A percentile compares a stretch with the other conserved stretches of the same genome.
Conservation (phyloP, 2,113 vertebrate genomes). For the Pluvialis apricaria region DNA sequence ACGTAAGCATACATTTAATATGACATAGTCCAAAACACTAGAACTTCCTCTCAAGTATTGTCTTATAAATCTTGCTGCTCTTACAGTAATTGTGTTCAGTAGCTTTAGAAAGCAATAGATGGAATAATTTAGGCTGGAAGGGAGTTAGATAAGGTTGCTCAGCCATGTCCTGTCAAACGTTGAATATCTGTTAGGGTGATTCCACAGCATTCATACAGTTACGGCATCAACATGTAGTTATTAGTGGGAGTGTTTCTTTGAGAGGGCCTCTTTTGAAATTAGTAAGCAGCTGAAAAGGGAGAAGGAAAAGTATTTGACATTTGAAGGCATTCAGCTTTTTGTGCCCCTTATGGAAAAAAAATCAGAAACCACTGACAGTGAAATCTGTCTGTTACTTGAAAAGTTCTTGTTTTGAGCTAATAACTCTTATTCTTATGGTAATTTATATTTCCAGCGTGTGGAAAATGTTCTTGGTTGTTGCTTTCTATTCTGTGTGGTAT, state of each 20-base stretch:
- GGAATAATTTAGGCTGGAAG: not conserved
- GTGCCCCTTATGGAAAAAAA: not conserved
- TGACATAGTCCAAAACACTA: not conserved
- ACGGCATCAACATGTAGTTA: not conserved
- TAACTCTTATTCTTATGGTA: not conserved
- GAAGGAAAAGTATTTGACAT: not conserved
- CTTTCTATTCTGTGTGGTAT: constrained; percentile 40
- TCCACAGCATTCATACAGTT: not conserved
- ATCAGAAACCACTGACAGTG: not conserved
- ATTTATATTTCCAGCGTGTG: not conserved
- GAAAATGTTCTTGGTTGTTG: not conserved
- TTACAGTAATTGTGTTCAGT: not conserved
- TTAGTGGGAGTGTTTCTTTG: not conserved
- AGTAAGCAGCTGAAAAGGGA: not conserved
- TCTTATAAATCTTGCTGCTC: not conserved
- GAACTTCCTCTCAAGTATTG: not conserved
- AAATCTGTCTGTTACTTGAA: not conserved
- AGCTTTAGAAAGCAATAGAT: not conserved
- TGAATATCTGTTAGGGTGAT: not conserved
- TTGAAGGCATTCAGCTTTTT: not conserved
- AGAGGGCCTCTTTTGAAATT: not conserved
- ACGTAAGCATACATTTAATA: not conserved
- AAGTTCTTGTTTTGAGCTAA: constrained; percentile 24
- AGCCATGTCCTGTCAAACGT: not conserved
- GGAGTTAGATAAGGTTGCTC: not conserved